These are phyloP conservation scores for Papilio xuthus DNA, from an alignment of 1,140 invertebrate genomes.

Conservation along the genomic window DNA sequence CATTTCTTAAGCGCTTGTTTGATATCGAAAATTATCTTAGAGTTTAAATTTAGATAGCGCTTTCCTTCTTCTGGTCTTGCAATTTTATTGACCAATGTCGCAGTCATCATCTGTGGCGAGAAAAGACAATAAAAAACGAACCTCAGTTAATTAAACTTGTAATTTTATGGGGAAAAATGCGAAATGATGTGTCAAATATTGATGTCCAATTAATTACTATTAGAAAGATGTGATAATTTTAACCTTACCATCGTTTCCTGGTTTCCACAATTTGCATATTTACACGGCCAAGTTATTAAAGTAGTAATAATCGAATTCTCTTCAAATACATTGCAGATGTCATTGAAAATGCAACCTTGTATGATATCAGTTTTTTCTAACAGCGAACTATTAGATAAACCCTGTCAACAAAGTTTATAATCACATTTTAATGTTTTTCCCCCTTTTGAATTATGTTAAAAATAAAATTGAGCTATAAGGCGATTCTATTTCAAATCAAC, in stretches of 20 bases:
- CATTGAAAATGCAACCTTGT: constrained; percentile 62
- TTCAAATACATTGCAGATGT: constrained; percentile 72
- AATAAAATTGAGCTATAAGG: too few species aligned
- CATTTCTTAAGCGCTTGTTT: constrained; percentile 65
- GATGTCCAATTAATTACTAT: not conserved
- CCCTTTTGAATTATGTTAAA: not conserved
- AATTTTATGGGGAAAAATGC: not conserved
- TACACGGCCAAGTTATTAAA: constrained; percentile 70
- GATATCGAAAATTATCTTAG: constrained; percentile 67
- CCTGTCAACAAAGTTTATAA: constrained; percentile 48
- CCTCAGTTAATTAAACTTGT: not conserved
- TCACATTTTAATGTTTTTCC: not conserved
- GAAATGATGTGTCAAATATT: too few species aligned
- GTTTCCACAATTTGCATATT: constrained; percentile 56
- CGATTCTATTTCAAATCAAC: not conserved
- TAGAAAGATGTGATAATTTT: constrained; percentile 1
- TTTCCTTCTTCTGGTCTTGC: constrained; percentile 65
- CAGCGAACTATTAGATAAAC: constrained; percentile 50
- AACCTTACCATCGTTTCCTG: constrained; percentile 57
- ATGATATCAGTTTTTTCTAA: constrained; percentile 65
- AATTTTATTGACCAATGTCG: constrained; percentile 59
- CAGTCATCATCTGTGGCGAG: constrained; percentile 51
- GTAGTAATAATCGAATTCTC: constrained; percentile 58
- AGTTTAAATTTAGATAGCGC: constrained; percentile 67
- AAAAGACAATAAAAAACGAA: constrained; percentile 14